A percentile compares a stretch with the other conserved stretches of the same genome.
Conservation (phyloP, 2,888 invertebrate genomes). For the Ernsta delagoae region DNA sequence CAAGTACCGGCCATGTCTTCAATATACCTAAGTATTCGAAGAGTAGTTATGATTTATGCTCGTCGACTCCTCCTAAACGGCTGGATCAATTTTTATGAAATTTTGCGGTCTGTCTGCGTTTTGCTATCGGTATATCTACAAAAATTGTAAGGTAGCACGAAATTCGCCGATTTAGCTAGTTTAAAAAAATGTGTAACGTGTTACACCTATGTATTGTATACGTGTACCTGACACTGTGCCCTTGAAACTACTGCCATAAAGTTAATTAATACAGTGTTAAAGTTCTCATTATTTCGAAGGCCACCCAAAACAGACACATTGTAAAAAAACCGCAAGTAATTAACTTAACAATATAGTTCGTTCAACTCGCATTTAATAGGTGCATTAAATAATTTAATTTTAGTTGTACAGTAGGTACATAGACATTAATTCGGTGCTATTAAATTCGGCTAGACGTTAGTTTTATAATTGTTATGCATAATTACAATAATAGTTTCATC, state of each 20-base stretch:
- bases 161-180: too few species aligned
- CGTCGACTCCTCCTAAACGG: too few species aligned
- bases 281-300: slow-evolving; percentile 15
- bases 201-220: not conserved
- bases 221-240: slow-evolving; percentile 2
- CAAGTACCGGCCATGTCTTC: too few species aligned
- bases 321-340: slow-evolving; percentile 6
- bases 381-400: slow-evolving; percentile 11
- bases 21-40: too few species aligned
- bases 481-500: not conserved
- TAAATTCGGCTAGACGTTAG: slow-evolving; percentile 5
- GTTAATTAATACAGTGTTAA: slow-evolving; percentile 10
- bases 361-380: slow-evolving; percentile 16
- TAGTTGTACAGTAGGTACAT: not conserved
- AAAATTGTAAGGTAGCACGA: too few species aligned
- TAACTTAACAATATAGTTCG: slow-evolving; percentile 3
- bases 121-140: too few species aligned
- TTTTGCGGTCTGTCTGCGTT: too few species aligned
- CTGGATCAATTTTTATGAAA: too few species aligned
- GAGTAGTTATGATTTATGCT: too few species aligned
- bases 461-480: not conserved
- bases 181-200: not conserved
- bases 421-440: slow-evolving; percentile 6
- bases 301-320: not conserved
- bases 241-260: slow-evolving; percentile 3